phyloP scores from a whole-genome alignment of 2,113 vertebrate genomes.

The Marcusenius ussheri region DNA sequence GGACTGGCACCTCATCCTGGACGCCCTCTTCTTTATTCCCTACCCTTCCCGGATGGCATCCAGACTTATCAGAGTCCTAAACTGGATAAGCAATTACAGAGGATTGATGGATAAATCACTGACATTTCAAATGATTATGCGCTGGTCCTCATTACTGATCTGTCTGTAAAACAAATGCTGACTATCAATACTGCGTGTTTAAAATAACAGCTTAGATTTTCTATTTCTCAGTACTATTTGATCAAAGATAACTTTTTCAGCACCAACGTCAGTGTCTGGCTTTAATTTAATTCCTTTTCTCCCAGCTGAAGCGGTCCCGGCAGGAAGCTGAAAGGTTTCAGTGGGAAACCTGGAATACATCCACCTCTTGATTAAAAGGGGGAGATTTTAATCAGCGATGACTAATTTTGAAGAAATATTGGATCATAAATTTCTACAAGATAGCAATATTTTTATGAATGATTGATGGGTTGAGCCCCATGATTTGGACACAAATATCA shows the following conservation, averaged over 20 bases:
- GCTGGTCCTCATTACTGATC: background rate
- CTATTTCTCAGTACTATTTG: background rate
- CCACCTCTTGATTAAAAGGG: slow-evolving; percentile 28
- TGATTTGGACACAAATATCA: background rate
- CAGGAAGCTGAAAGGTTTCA: slow-evolving; percentile 29
- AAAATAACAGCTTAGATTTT: background rate
- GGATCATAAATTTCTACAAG: background rate
- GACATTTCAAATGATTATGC: background rate
- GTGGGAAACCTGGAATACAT: slow-evolving; percentile 30
- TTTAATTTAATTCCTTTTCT: slow-evolving; percentile 18
- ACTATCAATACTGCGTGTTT: background rate
- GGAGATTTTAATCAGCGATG: slow-evolving; percentile 32
- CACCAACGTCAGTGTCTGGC: background rate
- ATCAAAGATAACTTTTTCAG: slow-evolving; percentile 13
- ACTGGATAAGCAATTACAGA: background rate
- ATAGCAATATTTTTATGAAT: background rate
- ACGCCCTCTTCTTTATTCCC: background rate
- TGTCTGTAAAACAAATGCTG: background rate
- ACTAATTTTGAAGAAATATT: slow-evolving; percentile 20
- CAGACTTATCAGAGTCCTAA: background rate
- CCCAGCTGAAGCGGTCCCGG: slow-evolving; percentile 11
- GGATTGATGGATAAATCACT: background rate
- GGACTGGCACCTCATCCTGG: no score
- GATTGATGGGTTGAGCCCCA: background rate
- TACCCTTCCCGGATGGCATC: background rate